These are phyloP conservation scores for Dasypogon diadema DNA, from an alignment of 2,888 invertebrate genomes.

Conservation along the genomic window DNA sequence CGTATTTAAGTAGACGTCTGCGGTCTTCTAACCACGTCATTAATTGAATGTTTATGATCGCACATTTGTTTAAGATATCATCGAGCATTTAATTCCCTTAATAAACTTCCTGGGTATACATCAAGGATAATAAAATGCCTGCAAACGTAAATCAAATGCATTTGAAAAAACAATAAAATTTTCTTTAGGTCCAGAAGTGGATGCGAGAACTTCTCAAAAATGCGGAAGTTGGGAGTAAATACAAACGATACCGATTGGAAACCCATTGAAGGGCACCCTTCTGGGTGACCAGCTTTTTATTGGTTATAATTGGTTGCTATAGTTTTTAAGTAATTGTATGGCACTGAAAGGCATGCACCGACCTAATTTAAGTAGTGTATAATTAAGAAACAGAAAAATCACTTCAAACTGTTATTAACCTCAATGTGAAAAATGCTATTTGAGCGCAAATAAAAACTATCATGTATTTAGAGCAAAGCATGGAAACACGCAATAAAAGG, in stretches of 20 bases:
- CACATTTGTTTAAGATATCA: background rate
- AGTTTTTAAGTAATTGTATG: too few species aligned
- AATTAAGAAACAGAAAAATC: too few species aligned
- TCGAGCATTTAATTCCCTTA: background rate
- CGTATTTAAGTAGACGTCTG: background rate
- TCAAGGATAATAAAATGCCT: background rate
- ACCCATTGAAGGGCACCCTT: too few species aligned
- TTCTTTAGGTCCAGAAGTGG: background rate
- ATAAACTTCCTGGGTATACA: background rate
- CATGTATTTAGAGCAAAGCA: too few species aligned
- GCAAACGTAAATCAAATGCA: background rate
- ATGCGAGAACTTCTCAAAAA: background rate
- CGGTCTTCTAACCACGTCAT: background rate
- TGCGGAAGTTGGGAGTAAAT: background rate
- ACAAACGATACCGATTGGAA: background rate
- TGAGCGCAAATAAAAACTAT: too few species aligned
- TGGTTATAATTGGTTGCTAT: too few species aligned
- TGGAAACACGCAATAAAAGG: too few species aligned
- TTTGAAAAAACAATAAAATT: background rate
- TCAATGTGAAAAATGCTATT: too few species aligned
- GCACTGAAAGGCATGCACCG: too few species aligned
- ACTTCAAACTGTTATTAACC: too few species aligned
- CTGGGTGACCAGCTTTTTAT: too few species aligned
- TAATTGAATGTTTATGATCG: background rate
- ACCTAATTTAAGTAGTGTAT: too few species aligned